Conservation (phyloP, 1,140 invertebrate species). For the Paraescarpia echinospica region DNA sequence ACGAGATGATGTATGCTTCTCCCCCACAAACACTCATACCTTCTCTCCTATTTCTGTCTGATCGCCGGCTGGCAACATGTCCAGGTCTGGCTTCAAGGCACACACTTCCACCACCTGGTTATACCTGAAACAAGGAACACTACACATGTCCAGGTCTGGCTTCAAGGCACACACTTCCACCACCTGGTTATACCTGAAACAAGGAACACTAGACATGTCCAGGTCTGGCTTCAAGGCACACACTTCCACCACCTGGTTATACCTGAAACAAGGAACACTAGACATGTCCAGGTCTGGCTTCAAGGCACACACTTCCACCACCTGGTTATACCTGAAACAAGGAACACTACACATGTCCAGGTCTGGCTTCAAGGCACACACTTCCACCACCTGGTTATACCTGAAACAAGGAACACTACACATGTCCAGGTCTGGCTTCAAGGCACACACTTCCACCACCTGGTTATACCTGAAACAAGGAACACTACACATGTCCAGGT, state of each 20-base stretch:
- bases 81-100: conserved; percentile 57
- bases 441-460: no score
- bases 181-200: conserved; percentile 56
- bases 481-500: neutral
- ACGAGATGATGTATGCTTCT: no score
- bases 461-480: no score
- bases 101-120: conserved; percentile 72
- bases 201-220: conserved; percentile 24
- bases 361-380: no score
- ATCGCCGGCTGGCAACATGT: conserved; percentile 59
- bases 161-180: conserved; percentile 69
- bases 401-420: no score
- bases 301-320: conserved; percentile 72
- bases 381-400: no score
- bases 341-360: neutral
- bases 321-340: conserved; percentile 38
- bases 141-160: conserved; percentile 47
- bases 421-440: neutral
- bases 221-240: conserved; percentile 60
- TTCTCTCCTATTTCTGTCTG: conserved; percentile 64
- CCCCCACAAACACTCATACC: no score
- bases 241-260: conserved; percentile 70
- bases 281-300: conserved; percentile 43
- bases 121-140: neutral
- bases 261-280: neutral